Percentiles rank a stretch among this genome's conserved stretches.
These are phyloP conservation scores for Erpetoichthys calabaricus DNA, from an alignment of 2,797 vertebrate species.

Conservation along the genomic window DNA sequence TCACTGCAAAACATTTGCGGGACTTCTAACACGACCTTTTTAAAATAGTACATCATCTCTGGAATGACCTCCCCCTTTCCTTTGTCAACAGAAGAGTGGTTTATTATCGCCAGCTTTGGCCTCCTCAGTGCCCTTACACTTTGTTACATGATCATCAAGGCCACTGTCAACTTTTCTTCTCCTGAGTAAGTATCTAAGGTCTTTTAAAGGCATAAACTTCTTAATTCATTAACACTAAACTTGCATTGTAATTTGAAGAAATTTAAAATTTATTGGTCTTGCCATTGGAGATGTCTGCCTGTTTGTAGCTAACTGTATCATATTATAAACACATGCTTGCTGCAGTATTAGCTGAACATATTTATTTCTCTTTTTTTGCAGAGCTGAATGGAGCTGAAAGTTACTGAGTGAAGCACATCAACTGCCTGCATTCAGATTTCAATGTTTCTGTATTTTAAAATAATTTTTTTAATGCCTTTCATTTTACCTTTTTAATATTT, in stretches of 20 bases:
- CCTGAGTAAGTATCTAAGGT: conserved; percentile 60
- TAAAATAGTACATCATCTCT: conserved; percentile 29
- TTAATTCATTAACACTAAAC: no score
- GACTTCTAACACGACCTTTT: conserved; percentile 7
- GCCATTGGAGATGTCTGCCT: no score
- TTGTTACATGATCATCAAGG: conserved; percentile 89
- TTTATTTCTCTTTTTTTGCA: conserved; percentile 36
- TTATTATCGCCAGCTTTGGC: conserved; percentile 84
- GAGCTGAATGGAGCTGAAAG: conserved; percentile 64
- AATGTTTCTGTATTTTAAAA: no score
- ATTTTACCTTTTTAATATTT: no score
- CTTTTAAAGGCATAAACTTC: conserved; percentile 24
- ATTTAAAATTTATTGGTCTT: no score
- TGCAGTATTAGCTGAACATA: no score
- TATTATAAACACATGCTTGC: no score
- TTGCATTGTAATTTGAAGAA: no score
- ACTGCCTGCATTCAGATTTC: conserved; percentile 2
- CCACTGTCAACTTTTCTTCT: conserved; percentile 62
- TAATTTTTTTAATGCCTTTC: no score
- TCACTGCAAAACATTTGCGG: conserved; percentile 10
- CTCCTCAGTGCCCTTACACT: conserved; percentile 79
- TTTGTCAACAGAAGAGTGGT: conserved; percentile 90
- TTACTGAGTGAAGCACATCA: conserved; percentile 1
- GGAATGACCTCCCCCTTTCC: conserved; percentile 76
- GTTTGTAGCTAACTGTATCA: no score